phyloP scores from a whole-genome alignment of 2,888 invertebrate genomes.

The Parelbella ahira region DNA sequence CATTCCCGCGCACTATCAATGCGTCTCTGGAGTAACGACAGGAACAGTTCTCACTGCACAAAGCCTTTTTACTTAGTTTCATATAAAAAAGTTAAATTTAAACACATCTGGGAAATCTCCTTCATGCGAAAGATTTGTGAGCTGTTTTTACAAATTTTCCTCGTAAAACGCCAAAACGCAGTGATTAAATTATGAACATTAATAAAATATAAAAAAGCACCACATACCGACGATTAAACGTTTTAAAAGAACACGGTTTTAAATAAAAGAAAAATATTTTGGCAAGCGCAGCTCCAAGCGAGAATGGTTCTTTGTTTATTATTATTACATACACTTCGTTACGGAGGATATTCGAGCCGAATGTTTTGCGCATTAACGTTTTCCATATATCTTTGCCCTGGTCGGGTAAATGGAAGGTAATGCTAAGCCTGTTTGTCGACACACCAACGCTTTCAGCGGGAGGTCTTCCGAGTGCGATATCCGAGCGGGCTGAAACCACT shows the following conservation, averaged over 20 bases:
- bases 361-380: conserved; percentile 31
- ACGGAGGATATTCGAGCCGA: conserved; percentile 2
- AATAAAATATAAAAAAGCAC: no score
- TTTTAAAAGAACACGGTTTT: no score
- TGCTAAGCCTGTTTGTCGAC: conserved; percentile 60
- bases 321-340: not conserved
- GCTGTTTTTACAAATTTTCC: not conserved
- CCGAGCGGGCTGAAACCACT: conserved; percentile 31
- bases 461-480: conserved; percentile 26
- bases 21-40: conserved; percentile 56
- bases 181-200: no score
- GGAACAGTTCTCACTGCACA: conserved; percentile 47
- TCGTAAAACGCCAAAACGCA: no score
- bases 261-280: no score
- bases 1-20: conserved; percentile 34
- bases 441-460: conserved; percentile 50
- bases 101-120: conserved; percentile 45
- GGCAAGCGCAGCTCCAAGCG: no score
- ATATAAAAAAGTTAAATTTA: conserved; percentile 36
- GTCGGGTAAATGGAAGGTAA: conserved; percentile 31
- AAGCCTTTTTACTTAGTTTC: conserved; percentile 46
- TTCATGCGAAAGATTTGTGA: not conserved
- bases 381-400: conserved; percentile 26
- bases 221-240: no score
- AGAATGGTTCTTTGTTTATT: no score